phyloP scores from a whole-genome alignment of 2,888 invertebrate genomes.

The Priocnemis perturbator region DNA sequence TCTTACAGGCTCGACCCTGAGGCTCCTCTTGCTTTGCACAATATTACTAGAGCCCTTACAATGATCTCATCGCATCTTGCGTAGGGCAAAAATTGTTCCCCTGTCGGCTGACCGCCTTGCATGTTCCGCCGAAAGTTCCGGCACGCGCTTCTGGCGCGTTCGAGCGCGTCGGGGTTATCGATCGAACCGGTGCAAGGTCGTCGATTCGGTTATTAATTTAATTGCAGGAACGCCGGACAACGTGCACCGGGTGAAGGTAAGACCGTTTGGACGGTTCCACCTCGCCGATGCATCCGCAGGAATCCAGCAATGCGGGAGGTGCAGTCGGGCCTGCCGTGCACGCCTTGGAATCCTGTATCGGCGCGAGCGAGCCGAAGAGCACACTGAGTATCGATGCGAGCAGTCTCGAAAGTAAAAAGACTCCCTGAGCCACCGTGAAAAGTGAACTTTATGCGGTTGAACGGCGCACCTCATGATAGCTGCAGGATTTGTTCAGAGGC shows the following conservation, averaged over 20 bases:
- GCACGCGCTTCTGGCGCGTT: too few species aligned
- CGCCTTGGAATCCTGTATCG: slow-evolving; percentile 55
- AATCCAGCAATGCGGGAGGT: slow-evolving; percentile 62
- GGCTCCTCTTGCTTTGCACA: too few species aligned
- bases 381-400: slow-evolving; percentile 19
- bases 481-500: too few species aligned
- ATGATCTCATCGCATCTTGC: too few species aligned
- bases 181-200: slow-evolving; percentile 33
- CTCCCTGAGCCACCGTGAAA: slow-evolving; percentile 19
- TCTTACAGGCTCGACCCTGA: too few species aligned
- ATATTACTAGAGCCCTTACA: too few species aligned
- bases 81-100: too few species aligned
- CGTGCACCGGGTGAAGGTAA: slow-evolving; percentile 37
- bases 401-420: slow-evolving; percentile 20
- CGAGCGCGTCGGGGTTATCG: slow-evolving; percentile 27
- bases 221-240: slow-evolving; percentile 36
- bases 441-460: slow-evolving; percentile 11
- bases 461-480: background rate
- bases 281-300: slow-evolving; percentile 32
- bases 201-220: slow-evolving; percentile 42
- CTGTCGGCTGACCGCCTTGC: too few species aligned
- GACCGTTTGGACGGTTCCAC: slow-evolving; percentile 34
- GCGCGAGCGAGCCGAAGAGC: slow-evolving; percentile 27
- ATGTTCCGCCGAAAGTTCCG: too few species aligned
- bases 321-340: slow-evolving; percentile 47